Evolutionary conservation across 1,140 invertebrate genomes (phyloP).

Genomic region (Lithobius niger): DNA sequence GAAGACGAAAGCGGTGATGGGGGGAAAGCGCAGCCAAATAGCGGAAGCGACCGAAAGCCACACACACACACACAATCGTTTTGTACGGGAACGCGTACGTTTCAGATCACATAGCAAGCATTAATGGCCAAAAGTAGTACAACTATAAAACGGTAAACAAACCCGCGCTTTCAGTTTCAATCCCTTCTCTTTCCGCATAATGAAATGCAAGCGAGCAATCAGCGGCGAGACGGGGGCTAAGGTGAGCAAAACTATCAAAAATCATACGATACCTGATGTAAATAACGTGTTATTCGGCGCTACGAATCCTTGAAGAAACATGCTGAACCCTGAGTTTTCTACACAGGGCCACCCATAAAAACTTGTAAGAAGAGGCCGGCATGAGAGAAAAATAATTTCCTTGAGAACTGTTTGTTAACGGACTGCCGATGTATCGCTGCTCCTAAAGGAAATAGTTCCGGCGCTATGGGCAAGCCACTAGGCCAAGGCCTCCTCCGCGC

Average conservation of each 20-base stretch:
- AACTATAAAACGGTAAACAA: background rate
- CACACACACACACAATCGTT: no score
- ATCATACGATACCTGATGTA: conserved; percentile 4
- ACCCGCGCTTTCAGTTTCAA: no score
- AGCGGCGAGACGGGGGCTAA: background rate
- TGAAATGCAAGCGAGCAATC: background rate
- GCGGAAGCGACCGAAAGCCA: background rate
- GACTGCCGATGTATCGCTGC: conserved; percentile 1
- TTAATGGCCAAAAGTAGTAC: background rate
- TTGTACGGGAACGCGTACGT: no score
- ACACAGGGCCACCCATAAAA: conserved; percentile 10
- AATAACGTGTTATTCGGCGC: conserved; percentile 9
- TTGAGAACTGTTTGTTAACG: conserved; percentile 6
- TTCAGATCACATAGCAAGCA: background rate
- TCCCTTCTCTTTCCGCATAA: background rate
- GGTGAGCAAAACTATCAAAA: background rate
- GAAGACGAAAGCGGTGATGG: background rate
- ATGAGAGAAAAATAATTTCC: conserved; percentile 11
- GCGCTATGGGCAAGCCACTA: background rate
- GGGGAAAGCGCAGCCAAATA: background rate
- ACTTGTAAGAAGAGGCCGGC: conserved; percentile 10
- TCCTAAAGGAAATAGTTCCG: conserved; percentile 2
- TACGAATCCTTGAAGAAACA: conserved; percentile 10
- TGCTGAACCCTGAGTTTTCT: conserved; percentile 9
- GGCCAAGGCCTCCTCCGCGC: background rate